Percentiles rank a stretch among this genome's conserved stretches.
phyloP scores from a whole-genome alignment of 2,888 invertebrate species.

The Subacronicta megacephala region DNA sequence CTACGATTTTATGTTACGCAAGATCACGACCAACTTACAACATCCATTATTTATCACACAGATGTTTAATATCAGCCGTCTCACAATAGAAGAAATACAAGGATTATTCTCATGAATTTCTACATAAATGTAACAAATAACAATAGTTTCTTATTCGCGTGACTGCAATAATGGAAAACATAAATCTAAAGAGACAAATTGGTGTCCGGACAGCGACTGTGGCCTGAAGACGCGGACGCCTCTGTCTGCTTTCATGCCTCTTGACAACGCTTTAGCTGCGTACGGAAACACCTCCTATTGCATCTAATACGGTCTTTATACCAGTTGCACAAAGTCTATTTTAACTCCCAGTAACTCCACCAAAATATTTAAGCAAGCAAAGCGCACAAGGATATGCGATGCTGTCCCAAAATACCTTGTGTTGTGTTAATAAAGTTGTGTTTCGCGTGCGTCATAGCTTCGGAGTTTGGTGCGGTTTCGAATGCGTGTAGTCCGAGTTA shows the following conservation, averaged over 20 bases:
- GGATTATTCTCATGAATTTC: constrained; percentile 52
- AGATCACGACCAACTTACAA: constrained; percentile 19
- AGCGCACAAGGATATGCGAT: constrained; percentile 51
- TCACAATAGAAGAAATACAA: constrained; percentile 48
- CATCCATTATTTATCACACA: constrained; percentile 43
- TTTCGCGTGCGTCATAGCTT: constrained; percentile 42
- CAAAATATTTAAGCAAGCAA: constrained; percentile 48
- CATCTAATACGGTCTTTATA: constrained; percentile 42
- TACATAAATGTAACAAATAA: constrained; percentile 64
- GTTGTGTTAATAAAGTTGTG: constrained; percentile 54
- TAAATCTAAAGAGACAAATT: constrained; percentile 85
- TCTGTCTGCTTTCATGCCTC: constrained; percentile 76
- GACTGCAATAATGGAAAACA: constrained; percentile 80
- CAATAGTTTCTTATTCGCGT: constrained; percentile 70
- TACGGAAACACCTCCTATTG: constrained; percentile 59
- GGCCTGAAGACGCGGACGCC: constrained; percentile 74
- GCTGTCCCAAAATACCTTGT: constrained; percentile 46
- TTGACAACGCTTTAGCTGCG: constrained; percentile 77
- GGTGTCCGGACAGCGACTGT: constrained; percentile 74
- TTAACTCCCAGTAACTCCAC: constrained; percentile 50
- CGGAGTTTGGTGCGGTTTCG: constrained; percentile 49
- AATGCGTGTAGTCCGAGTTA: constrained; percentile 72
- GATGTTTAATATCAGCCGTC: constrained; percentile 51
- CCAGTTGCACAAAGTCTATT: constrained; percentile 48
- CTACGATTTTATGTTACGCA: constrained; percentile 4